Evolutionary conservation across 2,888 invertebrate genomes (phyloP), one percentile per base, ranked within the genome.

Genomic region (Epiblema foenella): DNA sequence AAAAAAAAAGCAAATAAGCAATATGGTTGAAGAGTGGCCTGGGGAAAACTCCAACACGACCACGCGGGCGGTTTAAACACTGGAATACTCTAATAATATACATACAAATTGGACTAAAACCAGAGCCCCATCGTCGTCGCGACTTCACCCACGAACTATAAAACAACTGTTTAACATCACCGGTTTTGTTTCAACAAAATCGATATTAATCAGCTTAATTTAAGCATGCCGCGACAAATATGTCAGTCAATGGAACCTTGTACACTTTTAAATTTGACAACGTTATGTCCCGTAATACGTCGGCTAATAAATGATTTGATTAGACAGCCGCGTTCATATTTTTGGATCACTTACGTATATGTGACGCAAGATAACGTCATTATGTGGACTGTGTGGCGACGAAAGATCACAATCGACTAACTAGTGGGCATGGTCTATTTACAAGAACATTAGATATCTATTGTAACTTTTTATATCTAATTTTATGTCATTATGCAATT

Each of bases 251-350:
- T 72, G 39, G 29, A 58, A 68, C 72, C 59, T 69, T 68, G 72
- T 57, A 66, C 46, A 73, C 68, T 66, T 74, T 72, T 64, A 68
- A 60, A 74, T 72, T 64, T 68, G 72, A 73, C 73, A 68, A 65
- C 54, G 54, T 74, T 60, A 73, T 70, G 73, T 68, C 68, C 58
- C 33, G 49, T 65, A 42, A 24, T 37, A 69, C 72, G 69, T 63
- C 24, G 73, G 76, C 75, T 82, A 79, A 82, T 81, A 85, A 85
- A 84, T 83, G 83, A 84, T 83, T 81, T 79, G 81, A 83, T 84
- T 81, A 79, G 83, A 84, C 86, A 85, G 83, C 82, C 81, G 85
- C 76, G 76, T 74, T 74, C 80, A 82, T 85, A 89, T 87, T 86
- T 88, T 83, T 78, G 84, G 86, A 82, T 73, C 79, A 76, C 78